phyloP scores from a whole-genome alignment of 2,888 invertebrate genomes.

The Drosophila antonietae region DNA sequence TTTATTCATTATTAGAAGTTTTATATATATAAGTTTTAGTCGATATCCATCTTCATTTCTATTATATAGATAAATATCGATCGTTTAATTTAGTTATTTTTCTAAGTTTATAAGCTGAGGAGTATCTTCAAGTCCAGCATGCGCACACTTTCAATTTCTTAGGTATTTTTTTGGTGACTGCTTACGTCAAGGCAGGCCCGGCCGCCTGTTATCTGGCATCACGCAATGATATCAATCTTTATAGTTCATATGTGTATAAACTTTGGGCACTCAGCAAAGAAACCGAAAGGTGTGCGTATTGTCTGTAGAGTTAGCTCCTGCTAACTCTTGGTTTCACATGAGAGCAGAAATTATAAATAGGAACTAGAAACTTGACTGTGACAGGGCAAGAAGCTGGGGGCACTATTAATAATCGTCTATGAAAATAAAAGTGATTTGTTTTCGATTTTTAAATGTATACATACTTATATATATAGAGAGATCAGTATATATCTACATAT shows the following conservation, averaged over 20 bases:
- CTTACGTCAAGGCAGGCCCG: slow-evolving; percentile 58
- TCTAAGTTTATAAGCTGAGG: too few species aligned
- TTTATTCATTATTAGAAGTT: background rate
- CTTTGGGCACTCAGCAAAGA: slow-evolving; percentile 37
- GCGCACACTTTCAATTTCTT: background rate
- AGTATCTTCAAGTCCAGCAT: background rate
- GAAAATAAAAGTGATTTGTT: slow-evolving; percentile 77
- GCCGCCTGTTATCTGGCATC: slow-evolving; percentile 46
- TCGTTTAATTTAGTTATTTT: too few species aligned
- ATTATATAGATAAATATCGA: background rate
- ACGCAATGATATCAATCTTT: slow-evolving; percentile 72
- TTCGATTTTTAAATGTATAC: slow-evolving; percentile 32
- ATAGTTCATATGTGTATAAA: slow-evolving; percentile 49
- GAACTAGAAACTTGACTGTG: slow-evolving; percentile 27
- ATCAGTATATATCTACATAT: background rate
- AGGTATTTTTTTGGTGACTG: slow-evolving; percentile 19
- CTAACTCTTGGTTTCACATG: slow-evolving; percentile 66
- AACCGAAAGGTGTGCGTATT: slow-evolving; percentile 67
- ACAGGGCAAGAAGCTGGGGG: slow-evolving; percentile 34
- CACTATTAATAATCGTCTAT: slow-evolving; percentile 48
- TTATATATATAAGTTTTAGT: too few species aligned
- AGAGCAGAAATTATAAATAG: slow-evolving; percentile 56
- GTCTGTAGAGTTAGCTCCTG: slow-evolving; percentile 34
- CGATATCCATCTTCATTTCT: background rate
- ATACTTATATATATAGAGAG: background rate